Percentiles rank a stretch among this genome's conserved stretches.
Conservation (phyloP, 2,888 invertebrate species). For the Tanytarsus gracilentus region DNA sequence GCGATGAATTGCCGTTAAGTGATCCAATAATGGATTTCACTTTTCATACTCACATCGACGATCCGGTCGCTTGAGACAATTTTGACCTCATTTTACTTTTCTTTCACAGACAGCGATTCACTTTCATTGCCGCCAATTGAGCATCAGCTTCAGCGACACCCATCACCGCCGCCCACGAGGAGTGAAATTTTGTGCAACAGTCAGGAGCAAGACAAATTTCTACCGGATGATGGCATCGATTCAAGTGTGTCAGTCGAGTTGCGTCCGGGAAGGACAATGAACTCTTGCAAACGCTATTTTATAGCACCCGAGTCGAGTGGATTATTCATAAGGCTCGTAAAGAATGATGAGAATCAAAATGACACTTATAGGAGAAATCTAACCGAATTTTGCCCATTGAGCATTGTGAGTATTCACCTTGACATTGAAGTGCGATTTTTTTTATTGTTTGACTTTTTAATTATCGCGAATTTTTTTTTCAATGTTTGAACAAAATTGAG, state of each 20-base stretch:
- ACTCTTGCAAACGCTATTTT: constrained; percentile 39
- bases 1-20: no score
- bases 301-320: constrained; percentile 40
- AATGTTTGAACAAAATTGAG: no score
- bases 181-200: constrained; percentile 31
- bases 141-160: background rate
- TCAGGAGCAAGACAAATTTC: constrained; percentile 39
- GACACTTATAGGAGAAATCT: constrained; percentile 26
- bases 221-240: constrained; percentile 41
- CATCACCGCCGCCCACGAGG: background rate
- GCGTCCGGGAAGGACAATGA: constrained; percentile 35
- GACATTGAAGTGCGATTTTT: background rate
- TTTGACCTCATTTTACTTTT: background rate
- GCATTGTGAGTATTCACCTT: constrained; percentile 38
- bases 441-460: no score
- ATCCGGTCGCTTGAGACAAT: background rate
- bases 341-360: constrained; percentile 31
- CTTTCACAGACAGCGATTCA: constrained; percentile 8
- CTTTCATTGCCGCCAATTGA: background rate
- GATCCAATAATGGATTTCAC: no score
- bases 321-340: constrained; percentile 39
- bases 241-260: constrained; percentile 42
- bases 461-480: no score
- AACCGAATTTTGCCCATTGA: constrained; percentile 37
- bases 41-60: no score